Percentiles rank a stretch among this genome's conserved stretches.
Conservation (phyloP, 1,140 invertebrate species). For the Apis cerana region DNA sequence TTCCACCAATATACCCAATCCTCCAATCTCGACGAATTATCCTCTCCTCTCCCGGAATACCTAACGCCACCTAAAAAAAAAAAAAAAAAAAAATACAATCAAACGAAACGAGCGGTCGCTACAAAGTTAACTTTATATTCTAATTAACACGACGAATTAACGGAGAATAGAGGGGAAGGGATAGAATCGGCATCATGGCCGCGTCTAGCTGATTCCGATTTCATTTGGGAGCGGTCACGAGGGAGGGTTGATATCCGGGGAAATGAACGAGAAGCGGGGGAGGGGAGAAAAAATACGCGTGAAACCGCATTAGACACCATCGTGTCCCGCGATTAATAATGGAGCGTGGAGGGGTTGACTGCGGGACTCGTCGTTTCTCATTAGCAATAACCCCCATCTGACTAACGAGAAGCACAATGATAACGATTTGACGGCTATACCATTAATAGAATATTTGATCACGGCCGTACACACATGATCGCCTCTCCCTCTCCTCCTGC, state of each 20-base stretch:
- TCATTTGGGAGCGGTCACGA: slow-evolving; percentile 8
- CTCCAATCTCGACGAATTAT: too few relatives aligned
- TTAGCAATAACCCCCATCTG: slow-evolving; percentile 56
- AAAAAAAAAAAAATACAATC: neutral
- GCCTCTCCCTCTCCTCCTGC: neutral
- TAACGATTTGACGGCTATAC: slow-evolving; percentile 63
- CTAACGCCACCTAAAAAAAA: too few relatives aligned
- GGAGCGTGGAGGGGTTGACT: slow-evolving; percentile 24
- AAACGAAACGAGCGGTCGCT: too few relatives aligned
- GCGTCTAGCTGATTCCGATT: slow-evolving; percentile 3
- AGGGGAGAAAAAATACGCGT: neutral
- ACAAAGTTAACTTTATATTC: neutral
- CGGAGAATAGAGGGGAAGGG: neutral
- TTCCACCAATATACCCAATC: too few relatives aligned
- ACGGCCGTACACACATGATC: slow-evolving; percentile 15
- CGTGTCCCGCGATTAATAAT: slow-evolving; percentile 54
- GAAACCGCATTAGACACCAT: slow-evolving; percentile 28
- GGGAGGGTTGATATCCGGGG: neutral
- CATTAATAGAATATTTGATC: slow-evolving; percentile 69
- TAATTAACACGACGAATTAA: slow-evolving; percentile 25
- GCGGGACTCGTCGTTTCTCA: slow-evolving; percentile 58
- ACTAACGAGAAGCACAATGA: slow-evolving; percentile 56
- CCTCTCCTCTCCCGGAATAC: too few relatives aligned
- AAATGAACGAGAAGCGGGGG: slow-evolving; percentile 4
- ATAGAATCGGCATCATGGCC: too few relatives aligned